Conservation (phyloP, 2,113 vertebrate species). For the Lucifuga dentata region DNA sequence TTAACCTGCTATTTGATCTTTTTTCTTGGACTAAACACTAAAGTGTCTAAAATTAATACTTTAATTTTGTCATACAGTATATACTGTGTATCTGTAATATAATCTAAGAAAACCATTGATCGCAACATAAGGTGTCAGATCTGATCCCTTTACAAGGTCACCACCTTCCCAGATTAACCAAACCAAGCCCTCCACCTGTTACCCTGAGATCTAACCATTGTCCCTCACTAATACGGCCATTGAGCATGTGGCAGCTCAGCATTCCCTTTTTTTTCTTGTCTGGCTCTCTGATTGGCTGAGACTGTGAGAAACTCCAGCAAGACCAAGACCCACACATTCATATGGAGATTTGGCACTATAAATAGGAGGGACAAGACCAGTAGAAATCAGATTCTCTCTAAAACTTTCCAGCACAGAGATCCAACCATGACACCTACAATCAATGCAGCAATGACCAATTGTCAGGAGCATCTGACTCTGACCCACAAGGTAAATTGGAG, state of each 20-base stretch:
- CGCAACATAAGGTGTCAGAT: constrained; percentile 19
- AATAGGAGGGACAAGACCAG: constrained; percentile 42
- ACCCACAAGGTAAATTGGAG: too few relatives aligned
- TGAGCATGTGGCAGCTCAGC: constrained; percentile 7
- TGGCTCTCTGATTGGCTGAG: constrained; percentile 48
- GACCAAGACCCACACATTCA: constrained; percentile 60
- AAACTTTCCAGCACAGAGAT: constrained; percentile 54
- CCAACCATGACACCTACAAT: constrained; percentile 63
- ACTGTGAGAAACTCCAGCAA: constrained; percentile 66
- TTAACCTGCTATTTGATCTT: too few relatives aligned
- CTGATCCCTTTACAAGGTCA: constrained; percentile 11
- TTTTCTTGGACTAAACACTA: too few relatives aligned
- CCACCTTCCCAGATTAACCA: constrained; percentile 42
- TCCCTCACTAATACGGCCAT: constrained; percentile 24
- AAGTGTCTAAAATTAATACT: too few relatives aligned
- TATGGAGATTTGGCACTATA: constrained; percentile 65
- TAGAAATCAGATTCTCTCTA: constrained; percentile 48
- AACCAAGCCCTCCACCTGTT: constrained; percentile 23
- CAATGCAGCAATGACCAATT: constrained; percentile 58
- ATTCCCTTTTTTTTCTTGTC: constrained; percentile 27
- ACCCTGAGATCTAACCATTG: constrained; percentile 30
- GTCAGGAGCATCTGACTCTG: constrained; percentile 38
- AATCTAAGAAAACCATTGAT: neutral
- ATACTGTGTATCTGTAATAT: too few relatives aligned
- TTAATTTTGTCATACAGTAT: too few relatives aligned